phyloP scores from a whole-genome alignment of 2,797 vertebrate species.

The Xerus rutilus region DNA sequence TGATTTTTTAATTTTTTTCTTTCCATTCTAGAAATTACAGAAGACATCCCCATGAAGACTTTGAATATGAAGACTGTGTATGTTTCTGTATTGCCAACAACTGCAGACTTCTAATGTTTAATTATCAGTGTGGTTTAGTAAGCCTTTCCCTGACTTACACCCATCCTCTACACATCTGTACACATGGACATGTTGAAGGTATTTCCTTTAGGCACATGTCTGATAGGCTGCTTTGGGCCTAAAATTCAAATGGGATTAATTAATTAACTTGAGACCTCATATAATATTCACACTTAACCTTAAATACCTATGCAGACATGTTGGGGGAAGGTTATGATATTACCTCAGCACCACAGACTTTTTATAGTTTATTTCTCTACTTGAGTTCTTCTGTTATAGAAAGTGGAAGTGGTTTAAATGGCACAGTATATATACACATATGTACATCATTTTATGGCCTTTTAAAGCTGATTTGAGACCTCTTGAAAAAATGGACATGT shows the following conservation, averaged over 20 bases:
- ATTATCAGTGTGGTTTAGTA: background rate
- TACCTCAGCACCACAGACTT: conserved; percentile 53
- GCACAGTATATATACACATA: background rate
- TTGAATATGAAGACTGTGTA: conserved; percentile 94
- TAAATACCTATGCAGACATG: conserved; percentile 25
- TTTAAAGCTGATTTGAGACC: conserved; percentile 73
- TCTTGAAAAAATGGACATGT: conserved; percentile 68
- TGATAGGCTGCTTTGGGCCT: conserved; percentile 30
- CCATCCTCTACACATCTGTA: background rate
- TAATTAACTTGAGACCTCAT: background rate
- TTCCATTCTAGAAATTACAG: conserved; percentile 91
- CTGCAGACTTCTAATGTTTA: conserved; percentile 89
- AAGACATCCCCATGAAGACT: conserved; percentile 91
- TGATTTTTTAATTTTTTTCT: conserved; percentile 63
- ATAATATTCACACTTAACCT: conserved; percentile 3
- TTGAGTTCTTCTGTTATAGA: conserved; percentile 43
- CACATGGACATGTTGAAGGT: background rate
- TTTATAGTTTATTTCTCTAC: conserved; percentile 47
- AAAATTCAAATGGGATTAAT: background rate
- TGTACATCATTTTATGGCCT: conserved; percentile 15
- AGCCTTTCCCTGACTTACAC: conserved; percentile 40
- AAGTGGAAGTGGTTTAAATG: conserved; percentile 10
- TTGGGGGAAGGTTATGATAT: background rate
- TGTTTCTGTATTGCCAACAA: conserved; percentile 93
- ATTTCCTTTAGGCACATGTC: background rate